A percentile compares a stretch with the other conserved stretches of the same genome.
Evolutionary conservation across 2,888 invertebrate species (phyloP).

Genomic region (Diadegma fenestrale): DNA sequence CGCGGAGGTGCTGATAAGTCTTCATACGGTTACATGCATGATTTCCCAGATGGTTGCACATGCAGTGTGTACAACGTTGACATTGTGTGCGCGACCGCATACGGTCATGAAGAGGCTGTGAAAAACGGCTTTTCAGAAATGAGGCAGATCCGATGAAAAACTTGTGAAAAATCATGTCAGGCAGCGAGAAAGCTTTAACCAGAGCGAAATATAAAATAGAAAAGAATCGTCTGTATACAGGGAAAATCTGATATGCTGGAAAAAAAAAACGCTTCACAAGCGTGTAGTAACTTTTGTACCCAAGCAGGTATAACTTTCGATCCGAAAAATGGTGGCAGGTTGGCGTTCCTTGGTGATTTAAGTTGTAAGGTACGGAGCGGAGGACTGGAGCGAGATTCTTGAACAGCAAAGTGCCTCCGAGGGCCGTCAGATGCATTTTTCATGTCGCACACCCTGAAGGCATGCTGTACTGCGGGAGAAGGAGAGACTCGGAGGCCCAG

Average conservation of each 20-base stretch:
- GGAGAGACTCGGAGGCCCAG: conserved; percentile 11
- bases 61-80: not conserved
- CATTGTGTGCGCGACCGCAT: not conserved
- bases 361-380: conserved; percentile 9
- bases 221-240: conserved; percentile 2
- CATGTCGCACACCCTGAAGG: conserved; percentile 79
- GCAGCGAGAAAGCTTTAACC: not conserved
- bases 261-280: conserved; percentile 27
- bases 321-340: conserved; percentile 82
- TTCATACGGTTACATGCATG: not conserved
- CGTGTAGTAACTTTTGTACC: conserved; percentile 70
- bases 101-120: not conserved
- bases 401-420: conserved; percentile 81
- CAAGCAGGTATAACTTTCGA: conserved; percentile 81
- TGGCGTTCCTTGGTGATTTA: conserved; percentile 70
- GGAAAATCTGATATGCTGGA: conserved; percentile 11
- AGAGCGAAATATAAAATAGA: conserved; percentile 5
- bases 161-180: conserved; percentile 22
- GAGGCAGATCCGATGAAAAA: not conserved
- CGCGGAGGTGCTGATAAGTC: not conserved
- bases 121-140: not conserved
- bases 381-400: conserved; percentile 74
- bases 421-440: conserved; percentile 83
- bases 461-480: conserved; percentile 68
- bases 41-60: not conserved